Evolutionary conservation across 2,888 invertebrate genomes (phyloP), one percentile per base, ranked within the genome.

Genomic region (Callyntrura guangdongensis): DNA sequence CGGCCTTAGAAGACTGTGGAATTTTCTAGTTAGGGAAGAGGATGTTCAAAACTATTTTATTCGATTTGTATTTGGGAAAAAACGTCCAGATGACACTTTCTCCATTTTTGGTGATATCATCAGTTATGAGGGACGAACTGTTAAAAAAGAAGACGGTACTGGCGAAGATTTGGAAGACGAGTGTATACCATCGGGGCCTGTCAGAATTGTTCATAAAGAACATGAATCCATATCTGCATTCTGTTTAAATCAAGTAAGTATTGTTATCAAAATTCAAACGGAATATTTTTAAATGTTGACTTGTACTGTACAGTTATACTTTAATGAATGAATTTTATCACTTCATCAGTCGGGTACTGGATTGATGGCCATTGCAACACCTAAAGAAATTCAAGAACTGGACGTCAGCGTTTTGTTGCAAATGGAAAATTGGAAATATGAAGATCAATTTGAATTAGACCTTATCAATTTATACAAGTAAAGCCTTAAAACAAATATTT

Each of bases 181-280:
- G 27, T 79, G 92, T 53, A 92, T 94, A 59, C 94, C 94, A 64
- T 94, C 95, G 61, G 95, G 95, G 27, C 98, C 98, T 11, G 98
- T 99, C 91, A 96, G 99, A 93, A 98, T 99, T 94, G 98, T 99
- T 93, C 99, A 99, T 95, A 99, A 99, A 95, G 99, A 99, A 95
- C 99, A 99, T 95, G 99, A 99, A 95, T 98, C 99, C 88, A 99
- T 99, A 94, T 97, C 98, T 85, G 98, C 99, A 49, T 99, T 99
- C 96, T 99, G 99, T 95, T 96, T 99, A 90, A 99, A 99, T 95
- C 97, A 98, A 96, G 98, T 98, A 94, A 2, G 49, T 12, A 36
- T 12, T 27, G 1, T 45, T 45, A 8, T 74, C 45, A 74, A 4
- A 17, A 22, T 20, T 17, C 61, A 86, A 47, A n/a, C 20, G 53